phyloP scores from a whole-genome alignment of 2,888 invertebrate species.

The Dryomyza anilis region DNA sequence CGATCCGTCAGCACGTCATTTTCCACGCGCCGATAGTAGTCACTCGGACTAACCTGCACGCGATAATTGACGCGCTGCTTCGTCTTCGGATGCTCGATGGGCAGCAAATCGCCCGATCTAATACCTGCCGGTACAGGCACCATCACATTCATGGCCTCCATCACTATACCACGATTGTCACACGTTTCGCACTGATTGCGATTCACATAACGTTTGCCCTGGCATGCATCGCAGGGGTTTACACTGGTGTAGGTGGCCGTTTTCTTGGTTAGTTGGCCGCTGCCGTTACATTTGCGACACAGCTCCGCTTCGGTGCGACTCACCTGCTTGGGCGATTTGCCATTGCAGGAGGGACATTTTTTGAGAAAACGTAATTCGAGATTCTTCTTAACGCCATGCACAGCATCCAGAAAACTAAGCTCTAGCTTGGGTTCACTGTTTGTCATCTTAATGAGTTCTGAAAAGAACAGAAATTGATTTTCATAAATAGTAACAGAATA shows the following conservation, averaged over 20 bases:
- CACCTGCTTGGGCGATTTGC: constrained; percentile 45
- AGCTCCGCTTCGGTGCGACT: constrained; percentile 46
- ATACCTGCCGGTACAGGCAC: constrained; percentile 50
- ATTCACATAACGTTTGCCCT: constrained; percentile 50
- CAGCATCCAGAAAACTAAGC: constrained; percentile 52
- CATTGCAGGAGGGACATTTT: constrained; percentile 52
- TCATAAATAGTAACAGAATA: neutral
- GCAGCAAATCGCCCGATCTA: constrained; percentile 48
- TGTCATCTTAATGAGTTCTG: constrained; percentile 42
- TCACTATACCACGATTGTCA: constrained; percentile 49
- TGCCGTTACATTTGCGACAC: constrained; percentile 56
- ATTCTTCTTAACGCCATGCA: constrained; percentile 51
- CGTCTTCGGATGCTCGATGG: constrained; percentile 48
- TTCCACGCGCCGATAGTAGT: constrained; percentile 50
- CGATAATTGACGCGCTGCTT: constrained; percentile 47
- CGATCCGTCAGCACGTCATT: constrained; percentile 52
- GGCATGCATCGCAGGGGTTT: constrained; percentile 47
- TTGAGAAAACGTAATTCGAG: constrained; percentile 45
- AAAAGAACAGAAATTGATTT: neutral
- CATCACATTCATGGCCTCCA: constrained; percentile 44
- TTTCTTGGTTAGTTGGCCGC: constrained; percentile 47
- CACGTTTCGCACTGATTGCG: constrained; percentile 52
- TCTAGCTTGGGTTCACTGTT: constrained; percentile 42
- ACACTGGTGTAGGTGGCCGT: constrained; percentile 42
- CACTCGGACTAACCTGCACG: constrained; percentile 46